Base-by-base conservation (phyloP, 2,888 invertebrate species). In the Spialia ferax region DNA sequence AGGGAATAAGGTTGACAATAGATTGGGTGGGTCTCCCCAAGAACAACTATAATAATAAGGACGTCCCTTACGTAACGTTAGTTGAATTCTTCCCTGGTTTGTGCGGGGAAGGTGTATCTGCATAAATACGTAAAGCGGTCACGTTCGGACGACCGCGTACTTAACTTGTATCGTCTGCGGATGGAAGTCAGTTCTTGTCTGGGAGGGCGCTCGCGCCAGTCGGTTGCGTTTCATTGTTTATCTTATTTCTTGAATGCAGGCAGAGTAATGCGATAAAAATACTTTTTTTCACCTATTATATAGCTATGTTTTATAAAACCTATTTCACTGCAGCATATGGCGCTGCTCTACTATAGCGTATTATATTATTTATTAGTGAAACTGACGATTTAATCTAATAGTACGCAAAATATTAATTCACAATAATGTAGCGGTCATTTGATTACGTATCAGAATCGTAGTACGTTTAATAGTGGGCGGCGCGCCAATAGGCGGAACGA, bases 61-160 rank as follows among this genome's bases (percentile, higher is more conserved):
- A 69, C 79, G 79, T 77, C 79, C 79, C 78, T 75, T 75, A 83
- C 86, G 84, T 38, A 10, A 38, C 38, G 35, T 82, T 84, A 84
- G 85, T 84, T 81, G 87, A 89, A 89, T 89, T 88, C 86, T 86
- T 86, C 82, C 74, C 75, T 77, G 72, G 71, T 70, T 73, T 69
- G 74, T 74, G 73, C 10, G 45, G 45, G 45, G 10, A 70, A 73
- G 72, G 73, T 75, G 83, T 85, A 91, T 92, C 87, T 91, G 91
- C 91, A 91, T 92, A 91, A 90, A 89, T 88, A 88, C 82, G 87
- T 84, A 87, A 89, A 86, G 84, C 86, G 86, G 90, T 89, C 92
- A 92, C 90, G 91, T 91, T 77, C 81, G 77, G 78, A 80, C 79
- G 78, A 79, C 81, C 83, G 81, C 79, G 83, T 82, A 84, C 85